Conservation (phyloP, 2,113 vertebrate genomes). For the Miniopterus natalensis region DNA sequence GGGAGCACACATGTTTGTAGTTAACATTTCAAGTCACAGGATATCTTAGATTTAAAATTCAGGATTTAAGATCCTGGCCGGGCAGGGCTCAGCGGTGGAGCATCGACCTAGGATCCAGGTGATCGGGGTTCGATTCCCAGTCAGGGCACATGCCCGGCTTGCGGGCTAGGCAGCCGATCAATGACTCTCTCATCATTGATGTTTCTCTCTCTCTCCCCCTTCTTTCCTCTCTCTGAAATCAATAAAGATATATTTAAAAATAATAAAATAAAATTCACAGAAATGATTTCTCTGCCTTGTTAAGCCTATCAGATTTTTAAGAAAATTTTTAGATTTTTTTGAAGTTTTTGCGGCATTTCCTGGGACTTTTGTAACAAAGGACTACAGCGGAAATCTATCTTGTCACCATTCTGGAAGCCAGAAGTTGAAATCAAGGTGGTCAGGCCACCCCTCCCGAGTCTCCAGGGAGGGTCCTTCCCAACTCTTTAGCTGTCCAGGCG, state of each 20-base stretch:
- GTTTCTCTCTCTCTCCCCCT: no score
- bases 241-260: no score
- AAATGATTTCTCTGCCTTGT: background rate
- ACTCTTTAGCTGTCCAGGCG: background rate
- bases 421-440: background rate
- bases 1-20: background rate
- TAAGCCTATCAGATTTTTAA: background rate
- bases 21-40: background rate
- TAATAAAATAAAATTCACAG: background rate
- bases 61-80: no score
- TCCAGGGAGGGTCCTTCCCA: background rate
- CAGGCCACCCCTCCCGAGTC: background rate
- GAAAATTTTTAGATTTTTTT: background rate
- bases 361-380: background rate
- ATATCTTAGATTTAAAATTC: background rate
- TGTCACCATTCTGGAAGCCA: no score
- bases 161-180: no score
- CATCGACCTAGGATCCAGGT: no score
- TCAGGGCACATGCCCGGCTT: no score
- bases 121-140: no score
- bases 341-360: background rate
- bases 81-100: no score
- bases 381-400: no score
- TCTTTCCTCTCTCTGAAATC: no score
- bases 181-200: no score